Base-by-base conservation (phyloP, 2,113 vertebrate genomes). In the Poeciliopsis prolifica region DNA sequence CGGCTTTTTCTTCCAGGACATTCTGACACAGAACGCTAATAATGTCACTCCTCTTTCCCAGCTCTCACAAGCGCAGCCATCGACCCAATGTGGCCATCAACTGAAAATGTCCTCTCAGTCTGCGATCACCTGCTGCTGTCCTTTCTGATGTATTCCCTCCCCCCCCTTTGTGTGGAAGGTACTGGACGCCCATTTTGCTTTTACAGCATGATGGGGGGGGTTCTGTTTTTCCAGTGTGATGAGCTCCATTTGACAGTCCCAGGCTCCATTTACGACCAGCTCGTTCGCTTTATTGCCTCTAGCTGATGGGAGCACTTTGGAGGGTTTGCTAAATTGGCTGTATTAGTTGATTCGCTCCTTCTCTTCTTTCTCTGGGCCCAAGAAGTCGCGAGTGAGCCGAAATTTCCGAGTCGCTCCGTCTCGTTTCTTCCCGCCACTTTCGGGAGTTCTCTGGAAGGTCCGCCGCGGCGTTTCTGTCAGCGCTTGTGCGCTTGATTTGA, bases 301-400 rank as follows among this genome's bases (percentile, higher is more conserved):
- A 75, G 82, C 89, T 91, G 86, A 91, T 92, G 87, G 90, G 80
- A 88, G 85, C 89, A 89, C 90, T 88, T 85, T 91, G 80, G 85
- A 90, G 86, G 85, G 89, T 83, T 87, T 84, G 81, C 75, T 85
- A 28, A 74, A 92, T 93, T 92, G 86, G 82, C 78, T 78, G 77
- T 64, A 90, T 91, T 91, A 86, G 80, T 84, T 82, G 63, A 74
- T 86, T 79, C 84, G 82, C 78, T 70, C 83, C 82, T 80, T 51
- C 68, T 79, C 33, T 64, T 76, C 69, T 22, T 73, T 87, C 74
- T 76, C 10, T 17, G 10, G 65, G 80, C 65, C 77, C 84, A 79
- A 69, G 71, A 48, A 74, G 86, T 81, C 69, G 86, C 44, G 79
- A 37, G 51, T 29, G 62, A 85, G 67, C 10, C 84, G 79, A 86